Evolutionary conservation across 2,113 vertebrate genomes (phyloP), one percentile per base, ranked within the genome.

Genomic region (Camelus dromedarius): DNA sequence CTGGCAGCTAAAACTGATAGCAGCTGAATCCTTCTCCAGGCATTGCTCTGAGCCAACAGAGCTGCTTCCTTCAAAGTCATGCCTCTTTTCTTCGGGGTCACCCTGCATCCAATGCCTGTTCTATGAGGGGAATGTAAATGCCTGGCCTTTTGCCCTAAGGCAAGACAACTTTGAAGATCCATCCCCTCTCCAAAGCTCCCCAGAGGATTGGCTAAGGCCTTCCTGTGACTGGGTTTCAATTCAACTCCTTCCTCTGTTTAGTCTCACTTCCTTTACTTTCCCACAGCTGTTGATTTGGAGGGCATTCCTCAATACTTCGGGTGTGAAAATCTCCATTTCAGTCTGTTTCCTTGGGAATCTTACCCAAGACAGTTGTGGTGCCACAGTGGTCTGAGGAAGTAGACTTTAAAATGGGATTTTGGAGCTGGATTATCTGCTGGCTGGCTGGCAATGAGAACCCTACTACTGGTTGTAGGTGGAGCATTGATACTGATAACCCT

Each of bases 341-440:
- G n/a, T 66, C 35, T 77, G 14, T 83, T 93, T 52, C 26, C 76
- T 90, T 32, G 42, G 26, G 30, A 85, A 62, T 5, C 67, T 42
- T 75, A 81, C 5, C 18, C 2, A 77, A 81, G 69, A 72, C 15
- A 92, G 8, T 70, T 93, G 60, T 80, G 56, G 46, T 95, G 3
- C 10, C 73, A 92, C 82, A 81, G 30, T 82, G 35, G 9, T 94
- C 62, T 92, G 22, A 92, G 75, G 80, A 97, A 83, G 32, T 58
- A 92, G 50, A 83, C 48, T 87, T 86, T 64, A 66, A 60, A 85
- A 58, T 87, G 35, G 46, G 24, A n/a, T 60, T 96, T 95, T 80
- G 35, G 73, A 80, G 70, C 58, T 80, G 35, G 50, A 32, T 52
- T 89, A 77, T 77, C 46, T 80, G 20, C 69, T 58, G 38, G 4